These are phyloP conservation scores for Eupeodes corollae DNA, from an alignment of 1,140 invertebrate species.

Conservation along the genomic window DNA sequence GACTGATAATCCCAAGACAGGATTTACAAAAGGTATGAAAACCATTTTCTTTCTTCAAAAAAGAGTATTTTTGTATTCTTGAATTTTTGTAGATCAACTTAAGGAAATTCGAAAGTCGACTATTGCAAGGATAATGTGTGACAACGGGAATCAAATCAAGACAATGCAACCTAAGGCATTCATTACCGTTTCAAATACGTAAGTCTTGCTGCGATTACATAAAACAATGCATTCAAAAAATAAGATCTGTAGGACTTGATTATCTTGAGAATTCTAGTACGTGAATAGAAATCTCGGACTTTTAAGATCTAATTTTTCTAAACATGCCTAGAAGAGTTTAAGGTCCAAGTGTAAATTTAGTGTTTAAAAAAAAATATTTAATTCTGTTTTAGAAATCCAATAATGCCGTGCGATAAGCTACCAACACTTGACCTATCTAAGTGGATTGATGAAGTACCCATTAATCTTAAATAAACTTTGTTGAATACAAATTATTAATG, in stretches of 20 bases:
- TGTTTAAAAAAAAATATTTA: too few species aligned
- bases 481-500: too few species aligned
- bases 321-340: too few species aligned
- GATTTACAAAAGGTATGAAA: conserved; percentile 59
- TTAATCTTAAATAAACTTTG: too few species aligned
- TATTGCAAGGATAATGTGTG: conserved; percentile 74
- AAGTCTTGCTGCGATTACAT: conserved; percentile 36
- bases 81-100: conserved; percentile 58
- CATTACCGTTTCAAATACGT: conserved; percentile 45
- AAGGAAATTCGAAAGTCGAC: conserved; percentile 71
- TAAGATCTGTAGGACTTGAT: too few species aligned
- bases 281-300: too few species aligned
- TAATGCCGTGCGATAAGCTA: conserved; percentile 50
- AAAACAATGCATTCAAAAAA: too few species aligned
- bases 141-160: conserved; percentile 66
- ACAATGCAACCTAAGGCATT: conserved; percentile 62
- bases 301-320: too few species aligned
- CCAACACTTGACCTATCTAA: conserved; percentile 51
- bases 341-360: too few species aligned
- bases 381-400: conserved; percentile 56
- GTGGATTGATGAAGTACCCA: conserved; percentile 41
- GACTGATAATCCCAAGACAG: conserved; percentile 49
- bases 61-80: not conserved
- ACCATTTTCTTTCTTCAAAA: not conserved
- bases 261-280: too few species aligned